phyloP scores from a whole-genome alignment of 2,888 invertebrate species.

The Hypomecis punctinalis region DNA sequence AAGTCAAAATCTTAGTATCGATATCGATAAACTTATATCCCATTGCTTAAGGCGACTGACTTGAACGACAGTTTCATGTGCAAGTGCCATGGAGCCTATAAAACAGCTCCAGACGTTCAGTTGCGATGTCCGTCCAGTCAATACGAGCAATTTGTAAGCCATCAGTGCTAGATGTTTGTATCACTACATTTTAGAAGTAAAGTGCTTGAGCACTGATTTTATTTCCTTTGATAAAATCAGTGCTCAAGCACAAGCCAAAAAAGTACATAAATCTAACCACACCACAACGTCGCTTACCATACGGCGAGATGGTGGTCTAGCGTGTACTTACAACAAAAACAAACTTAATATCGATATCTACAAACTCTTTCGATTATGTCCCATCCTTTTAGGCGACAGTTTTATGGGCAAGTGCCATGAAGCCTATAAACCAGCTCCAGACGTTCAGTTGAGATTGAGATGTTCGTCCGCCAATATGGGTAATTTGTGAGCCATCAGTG shows the following conservation, averaged over 20 bases:
- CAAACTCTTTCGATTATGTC: constrained; percentile 16
- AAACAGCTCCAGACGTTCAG: constrained; percentile 37
- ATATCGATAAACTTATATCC: constrained; percentile 24
- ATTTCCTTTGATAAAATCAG: too few species aligned
- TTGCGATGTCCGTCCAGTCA: constrained; percentile 21
- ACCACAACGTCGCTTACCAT: too few species aligned
- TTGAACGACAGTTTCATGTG: constrained; percentile 20
- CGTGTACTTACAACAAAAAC: too few species aligned
- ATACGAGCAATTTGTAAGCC: constrained; percentile 41
- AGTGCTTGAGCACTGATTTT: too few species aligned
- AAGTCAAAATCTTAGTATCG: too few species aligned
- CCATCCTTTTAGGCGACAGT: constrained; percentile 22
- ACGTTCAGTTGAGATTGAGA: constrained; percentile 36
- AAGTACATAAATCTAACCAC: too few species aligned
- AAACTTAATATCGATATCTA: constrained; percentile 8
- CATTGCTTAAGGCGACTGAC: constrained; percentile 16
- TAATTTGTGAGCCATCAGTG: constrained; percentile 41
- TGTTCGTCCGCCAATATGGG: constrained; percentile 20
- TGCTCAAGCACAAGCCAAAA: too few species aligned
- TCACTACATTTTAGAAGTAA: too few species aligned
- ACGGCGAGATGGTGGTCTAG: too few species aligned
- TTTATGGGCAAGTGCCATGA: constrained; percentile 24
- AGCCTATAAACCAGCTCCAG: constrained; percentile 36
- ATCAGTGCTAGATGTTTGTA: constrained; percentile 29
- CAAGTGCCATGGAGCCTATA: constrained; percentile 24